phyloP scores from a whole-genome alignment of 2,888 invertebrate species.

The Cynaeus angustus region DNA sequence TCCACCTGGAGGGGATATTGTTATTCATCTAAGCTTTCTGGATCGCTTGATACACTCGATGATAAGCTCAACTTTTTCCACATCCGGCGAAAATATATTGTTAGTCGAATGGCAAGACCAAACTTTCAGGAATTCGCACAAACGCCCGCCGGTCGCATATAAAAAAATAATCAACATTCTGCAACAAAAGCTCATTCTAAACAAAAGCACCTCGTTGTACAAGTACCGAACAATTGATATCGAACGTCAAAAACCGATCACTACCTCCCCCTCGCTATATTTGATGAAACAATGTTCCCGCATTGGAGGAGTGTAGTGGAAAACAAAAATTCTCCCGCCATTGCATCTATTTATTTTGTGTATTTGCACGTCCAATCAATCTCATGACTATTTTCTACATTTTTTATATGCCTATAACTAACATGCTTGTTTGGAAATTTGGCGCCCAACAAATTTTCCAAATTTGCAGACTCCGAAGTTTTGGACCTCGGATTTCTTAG shows the following conservation, averaged over 20 bases:
- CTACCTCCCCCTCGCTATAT: not conserved
- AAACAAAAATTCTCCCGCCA: too few relatives aligned
- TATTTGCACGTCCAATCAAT: too few relatives aligned
- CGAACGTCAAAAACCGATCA: conserved; percentile 13
- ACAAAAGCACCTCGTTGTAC: conserved; percentile 10
- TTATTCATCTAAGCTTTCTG: not conserved
- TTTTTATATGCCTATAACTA: too few relatives aligned
- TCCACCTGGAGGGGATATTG: conserved; percentile 4
- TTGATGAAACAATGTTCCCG: not conserved
- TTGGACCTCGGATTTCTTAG: too few relatives aligned
- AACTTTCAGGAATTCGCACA: not conserved
- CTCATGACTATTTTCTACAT: too few relatives aligned
- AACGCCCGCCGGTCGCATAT: not conserved
- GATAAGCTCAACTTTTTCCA: not conserved
- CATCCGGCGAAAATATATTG: too few relatives aligned
- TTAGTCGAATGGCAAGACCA: too few relatives aligned
- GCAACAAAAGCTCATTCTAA: conserved; percentile 1
- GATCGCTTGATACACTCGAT: not conserved
- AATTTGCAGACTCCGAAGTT: too few relatives aligned
- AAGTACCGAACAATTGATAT: conserved; percentile 9
- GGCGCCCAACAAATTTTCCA: too few relatives aligned
- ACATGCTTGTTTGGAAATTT: too few relatives aligned
- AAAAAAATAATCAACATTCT: conserved; percentile 6
- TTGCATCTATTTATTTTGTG: too few relatives aligned
- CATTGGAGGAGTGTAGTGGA: too few relatives aligned